phyloP scores from a whole-genome alignment of 2,113 vertebrate species.

The Phocoena sinus region DNA sequence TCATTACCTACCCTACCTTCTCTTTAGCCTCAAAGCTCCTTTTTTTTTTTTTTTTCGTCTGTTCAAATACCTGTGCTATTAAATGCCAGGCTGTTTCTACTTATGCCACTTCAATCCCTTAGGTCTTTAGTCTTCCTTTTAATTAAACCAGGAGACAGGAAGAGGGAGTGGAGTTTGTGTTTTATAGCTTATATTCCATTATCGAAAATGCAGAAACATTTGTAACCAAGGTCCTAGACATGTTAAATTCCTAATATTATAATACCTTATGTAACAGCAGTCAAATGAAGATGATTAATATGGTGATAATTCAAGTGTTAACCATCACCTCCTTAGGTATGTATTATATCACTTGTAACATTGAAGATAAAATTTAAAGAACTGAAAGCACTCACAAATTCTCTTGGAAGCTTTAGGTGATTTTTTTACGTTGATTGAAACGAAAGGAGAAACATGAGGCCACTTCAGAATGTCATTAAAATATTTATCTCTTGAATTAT shows the following conservation, averaged over 20 bases:
- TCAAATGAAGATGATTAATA: neutral
- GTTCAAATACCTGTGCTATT: conserved; percentile 11
- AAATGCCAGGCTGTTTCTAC: neutral
- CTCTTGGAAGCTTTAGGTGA: neutral
- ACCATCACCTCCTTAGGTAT: neutral
- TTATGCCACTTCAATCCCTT: neutral
- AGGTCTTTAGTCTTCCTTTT: neutral
- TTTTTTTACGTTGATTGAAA: neutral
- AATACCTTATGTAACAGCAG: neutral
- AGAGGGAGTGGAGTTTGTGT: neutral
- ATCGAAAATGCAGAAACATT: conserved; percentile 4
- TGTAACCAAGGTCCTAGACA: neutral
- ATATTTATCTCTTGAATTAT: neutral
- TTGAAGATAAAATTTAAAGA: conserved; percentile 5
- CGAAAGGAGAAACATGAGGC: neutral
- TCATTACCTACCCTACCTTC: neutral
- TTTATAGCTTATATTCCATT: neutral
- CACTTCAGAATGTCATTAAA: neutral
- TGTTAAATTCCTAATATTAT: neutral
- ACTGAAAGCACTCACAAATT: neutral
- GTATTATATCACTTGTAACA: neutral
- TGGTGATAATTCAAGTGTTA: neutral
- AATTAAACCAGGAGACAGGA: neutral
- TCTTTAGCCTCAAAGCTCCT: neutral
- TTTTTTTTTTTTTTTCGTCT: neutral